A percentile compares a stretch with the other conserved stretches of the same genome.
phyloP scores from a whole-genome alignment of 64 coral and sea anemone species.

The Stichodactyla mertensii region DNA sequence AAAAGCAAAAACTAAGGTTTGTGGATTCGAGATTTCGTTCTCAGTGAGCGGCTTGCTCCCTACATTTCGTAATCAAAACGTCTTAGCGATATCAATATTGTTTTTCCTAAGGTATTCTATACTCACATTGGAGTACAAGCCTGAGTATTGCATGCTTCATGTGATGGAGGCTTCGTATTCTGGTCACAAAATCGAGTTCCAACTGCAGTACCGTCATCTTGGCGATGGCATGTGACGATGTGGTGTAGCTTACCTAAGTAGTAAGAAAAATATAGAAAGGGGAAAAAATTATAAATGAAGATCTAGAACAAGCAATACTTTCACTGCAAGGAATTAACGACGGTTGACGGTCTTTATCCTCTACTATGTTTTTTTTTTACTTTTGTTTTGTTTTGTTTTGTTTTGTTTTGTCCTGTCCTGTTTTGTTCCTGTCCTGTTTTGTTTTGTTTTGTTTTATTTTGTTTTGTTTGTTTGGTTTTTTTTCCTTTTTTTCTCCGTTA shows the following conservation, averaged over 20 bases:
- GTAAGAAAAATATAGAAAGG: neutral
- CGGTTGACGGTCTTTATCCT: neutral
- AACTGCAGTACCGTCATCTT: slow-evolving; percentile 52
- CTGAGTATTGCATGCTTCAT: slow-evolving; percentile 48
- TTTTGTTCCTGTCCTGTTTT: too few species aligned
- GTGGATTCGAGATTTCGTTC: too few species aligned
- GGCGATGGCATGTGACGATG: slow-evolving; percentile 59
- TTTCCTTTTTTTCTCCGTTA: too few species aligned
- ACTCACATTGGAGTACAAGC: slow-evolving; percentile 71
- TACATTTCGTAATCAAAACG: too few species aligned
- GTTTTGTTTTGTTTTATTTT: too few species aligned
- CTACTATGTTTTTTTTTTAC: too few species aligned
- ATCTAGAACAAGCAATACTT: neutral
- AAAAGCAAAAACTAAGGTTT: too few species aligned
- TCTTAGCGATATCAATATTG: neutral
- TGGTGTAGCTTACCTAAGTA: slow-evolving; percentile 31
- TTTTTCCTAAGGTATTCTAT: neutral
- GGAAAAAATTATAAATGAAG: neutral
- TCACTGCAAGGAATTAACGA: neutral
- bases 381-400: too few species aligned
- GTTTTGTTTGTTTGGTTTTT: too few species aligned
- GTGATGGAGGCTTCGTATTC: slow-evolving; percentile 31
- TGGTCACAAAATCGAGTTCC: slow-evolving; percentile 36
- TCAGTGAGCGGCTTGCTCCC: too few species aligned
- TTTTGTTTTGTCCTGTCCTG: too few species aligned